Base-by-base conservation (phyloP, 2,888 invertebrate species). In the Rhorus exstirpatorius region DNA sequence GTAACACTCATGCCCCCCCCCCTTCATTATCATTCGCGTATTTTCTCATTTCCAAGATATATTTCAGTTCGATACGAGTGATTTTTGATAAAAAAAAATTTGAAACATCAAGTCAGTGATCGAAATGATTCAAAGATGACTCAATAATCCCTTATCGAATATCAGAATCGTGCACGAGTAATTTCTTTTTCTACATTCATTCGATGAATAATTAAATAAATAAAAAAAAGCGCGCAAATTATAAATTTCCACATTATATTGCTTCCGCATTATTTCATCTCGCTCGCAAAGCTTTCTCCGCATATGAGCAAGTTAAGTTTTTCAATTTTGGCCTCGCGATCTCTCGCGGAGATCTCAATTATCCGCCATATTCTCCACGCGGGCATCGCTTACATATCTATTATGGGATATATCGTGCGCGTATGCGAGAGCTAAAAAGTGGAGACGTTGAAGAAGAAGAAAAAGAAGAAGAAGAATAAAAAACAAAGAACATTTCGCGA, bases 391-490 rank as follows among this genome's bases (percentile, higher is more conserved):
- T 46, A 41, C 61, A 24, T 17, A 63, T 72, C 71, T 72, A 60
- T 60, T 35, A 31, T 60, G 71, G 46, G 19, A 72, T 19, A 24
- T 53, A 17, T 17, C 51, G 51, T n/a, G n/a, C n/a, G 8, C 21
- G 51, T 24, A 49, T 24, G 12, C 46, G 10, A 51, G 55, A 26
- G 24, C 19, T 51, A 44, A 53, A 26, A 67, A 70, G 17, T 17
- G 31, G 44, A 26, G 38, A 58, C 49, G 49, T 53, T 49, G 51
- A 53, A 77, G 49, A 63, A 51, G 35, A 46, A 46, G 81, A 35
- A 63, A 35, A 44, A 72, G 75, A 46, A 67, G 75, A 63, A 76
- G 75, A 31, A n/a, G 31, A 21, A 74, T 65, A 71, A 53, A 61
- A 4, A 10, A 65, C 12, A 60, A 58, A 44, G 60, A 14, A 58